phyloP scores from a whole-genome alignment of 1,140 invertebrate genomes.

The Tachypleus tridentatus region DNA sequence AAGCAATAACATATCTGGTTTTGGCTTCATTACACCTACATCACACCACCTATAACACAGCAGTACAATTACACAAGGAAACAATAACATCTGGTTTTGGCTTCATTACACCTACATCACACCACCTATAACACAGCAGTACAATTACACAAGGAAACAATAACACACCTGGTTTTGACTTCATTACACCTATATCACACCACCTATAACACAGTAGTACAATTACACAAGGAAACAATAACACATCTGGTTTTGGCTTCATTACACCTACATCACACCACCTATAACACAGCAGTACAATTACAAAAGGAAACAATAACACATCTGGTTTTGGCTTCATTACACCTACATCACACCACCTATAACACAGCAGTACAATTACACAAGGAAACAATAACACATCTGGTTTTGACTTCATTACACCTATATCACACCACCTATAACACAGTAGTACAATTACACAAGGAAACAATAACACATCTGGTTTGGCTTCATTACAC shows the following conservation, averaged over 20 bases:
- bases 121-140: constrained; percentile 4
- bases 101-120: constrained; percentile 46
- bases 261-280: constrained; percentile 47
- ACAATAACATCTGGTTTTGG: not conserved
- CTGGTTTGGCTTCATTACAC: constrained; percentile 56
- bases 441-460: not conserved
- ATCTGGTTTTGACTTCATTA: constrained; percentile 46
- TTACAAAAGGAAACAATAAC: constrained; percentile 38
- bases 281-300: not conserved
- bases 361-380: not conserved
- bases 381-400: constrained; percentile 42
- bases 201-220: not conserved
- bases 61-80: constrained; percentile 2
- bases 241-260: constrained; percentile 50
- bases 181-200: constrained; percentile 56
- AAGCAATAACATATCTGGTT: constrained; percentile 33
- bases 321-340: constrained; percentile 54
- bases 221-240: constrained; percentile 36
- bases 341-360: constrained; percentile 48
- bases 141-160: constrained; percentile 31
- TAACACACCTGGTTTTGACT: constrained; percentile 51
- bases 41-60: constrained; percentile 32
- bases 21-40: constrained; percentile 56
- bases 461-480: constrained; percentile 43
- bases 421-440: constrained; percentile 45